Evolutionary conservation across 1,140 invertebrate genomes (phyloP).

Genomic region (Drosophila elegans): DNA sequence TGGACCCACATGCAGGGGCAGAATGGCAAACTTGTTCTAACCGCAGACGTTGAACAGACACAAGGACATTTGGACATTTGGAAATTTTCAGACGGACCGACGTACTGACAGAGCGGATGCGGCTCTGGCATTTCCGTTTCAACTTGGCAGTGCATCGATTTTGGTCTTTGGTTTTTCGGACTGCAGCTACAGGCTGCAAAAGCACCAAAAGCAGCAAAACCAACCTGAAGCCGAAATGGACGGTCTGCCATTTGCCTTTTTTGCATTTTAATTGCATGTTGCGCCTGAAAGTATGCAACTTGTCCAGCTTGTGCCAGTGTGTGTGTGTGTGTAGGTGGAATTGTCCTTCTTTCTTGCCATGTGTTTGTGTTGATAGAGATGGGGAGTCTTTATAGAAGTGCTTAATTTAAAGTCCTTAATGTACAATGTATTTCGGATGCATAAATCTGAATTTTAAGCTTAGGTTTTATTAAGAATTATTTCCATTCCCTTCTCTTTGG

Average conservation of each 20-base stretch:
- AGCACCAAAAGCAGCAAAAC: not conserved
- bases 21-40: conserved; percentile 64
- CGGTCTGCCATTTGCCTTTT: conserved; percentile 66
- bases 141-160: conserved; percentile 75
- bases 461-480: no score
- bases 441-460: no score
- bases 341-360: conserved; percentile 1
- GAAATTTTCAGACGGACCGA: conserved; percentile 32
- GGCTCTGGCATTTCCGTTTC: conserved; percentile 69
- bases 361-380: conserved; percentile 15
- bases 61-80: conserved; percentile 26
- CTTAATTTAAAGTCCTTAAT: not conserved
- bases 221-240: conserved; percentile 17
- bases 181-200: conserved; percentile 12
- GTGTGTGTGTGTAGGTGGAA: conserved; percentile 2
- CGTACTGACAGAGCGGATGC: conserved; percentile 13
- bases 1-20: conserved; percentile 8
- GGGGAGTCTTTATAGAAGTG: not conserved
- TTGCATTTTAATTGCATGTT: conserved; percentile 83
- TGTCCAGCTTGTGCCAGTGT: conserved; percentile 24
- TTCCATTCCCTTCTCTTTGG: no score
- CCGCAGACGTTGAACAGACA: conserved; percentile 76
- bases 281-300: conserved; percentile 77
- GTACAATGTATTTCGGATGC: no score
- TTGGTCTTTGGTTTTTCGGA: conserved; percentile 69